A percentile compares a stretch with the other conserved stretches of the same genome.
phyloP scores from a whole-genome alignment of 2,113 vertebrate species.

The Silurus glanis region DNA sequence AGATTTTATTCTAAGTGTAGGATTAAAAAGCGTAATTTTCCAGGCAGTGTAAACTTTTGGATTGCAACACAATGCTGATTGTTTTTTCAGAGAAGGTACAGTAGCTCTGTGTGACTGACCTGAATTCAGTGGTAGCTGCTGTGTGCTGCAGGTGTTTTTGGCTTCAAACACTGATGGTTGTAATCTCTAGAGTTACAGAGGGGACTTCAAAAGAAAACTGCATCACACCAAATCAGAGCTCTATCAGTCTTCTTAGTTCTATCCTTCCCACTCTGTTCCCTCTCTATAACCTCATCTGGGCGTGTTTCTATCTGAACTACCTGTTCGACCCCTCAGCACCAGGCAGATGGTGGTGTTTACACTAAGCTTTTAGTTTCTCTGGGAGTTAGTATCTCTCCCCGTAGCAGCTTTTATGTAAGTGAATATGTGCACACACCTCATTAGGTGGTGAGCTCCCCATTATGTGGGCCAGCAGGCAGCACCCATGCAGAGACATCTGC shows the following conservation, averaged over 20 bases:
- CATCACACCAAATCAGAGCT: background rate
- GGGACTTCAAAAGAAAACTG: conserved; percentile 15
- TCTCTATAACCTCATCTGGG: background rate
- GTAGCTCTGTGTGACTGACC: conserved; percentile 9
- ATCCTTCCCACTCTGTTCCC: background rate
- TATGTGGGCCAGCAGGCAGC: conserved; percentile 26
- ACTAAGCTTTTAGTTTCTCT: conserved; percentile 38
- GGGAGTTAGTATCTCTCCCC: conserved; percentile 34
- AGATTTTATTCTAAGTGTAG: background rate
- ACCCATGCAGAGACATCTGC: conserved; percentile 46
- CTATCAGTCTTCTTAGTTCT: conserved; percentile 11
- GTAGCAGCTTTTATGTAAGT: conserved; percentile 39
- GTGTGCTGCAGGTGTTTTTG: conserved; percentile 6
- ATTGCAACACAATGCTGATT: background rate
- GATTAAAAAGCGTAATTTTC: background rate
- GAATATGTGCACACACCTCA: conserved; percentile 37
- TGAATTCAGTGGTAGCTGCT: conserved; percentile 23
- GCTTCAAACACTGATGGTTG: conserved; percentile 16
- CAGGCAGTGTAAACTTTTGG: background rate
- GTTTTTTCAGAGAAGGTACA: conserved; percentile 29
- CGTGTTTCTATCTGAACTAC: conserved; percentile 49
- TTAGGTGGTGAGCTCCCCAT: conserved; percentile 41
- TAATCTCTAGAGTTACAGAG: conserved; percentile 26
- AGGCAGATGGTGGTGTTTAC: conserved; percentile 56
- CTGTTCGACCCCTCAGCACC: conserved; percentile 43